Percentiles rank a stretch among this genome's conserved stretches.
Evolutionary conservation across 1,140 invertebrate species (phyloP).

Genomic region (Euura saliciscinereae): DNA sequence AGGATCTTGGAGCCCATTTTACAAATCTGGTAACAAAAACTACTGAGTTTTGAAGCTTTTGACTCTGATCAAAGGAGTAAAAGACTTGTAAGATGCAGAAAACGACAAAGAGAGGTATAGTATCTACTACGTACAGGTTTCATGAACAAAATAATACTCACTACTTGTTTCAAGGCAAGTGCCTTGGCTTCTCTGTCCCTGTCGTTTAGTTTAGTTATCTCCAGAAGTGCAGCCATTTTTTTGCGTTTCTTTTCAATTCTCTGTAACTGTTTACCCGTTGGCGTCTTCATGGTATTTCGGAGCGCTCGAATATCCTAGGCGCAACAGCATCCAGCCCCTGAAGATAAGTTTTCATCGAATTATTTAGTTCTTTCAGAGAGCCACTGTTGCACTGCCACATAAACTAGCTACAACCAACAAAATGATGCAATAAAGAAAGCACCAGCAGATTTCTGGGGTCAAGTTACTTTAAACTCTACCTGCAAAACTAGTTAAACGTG

Average conservation of each 20-base stretch:
- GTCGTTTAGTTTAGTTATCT: slow-evolving; percentile 68
- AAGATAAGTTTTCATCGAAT: too few relatives aligned
- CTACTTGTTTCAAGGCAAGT: slow-evolving; percentile 28
- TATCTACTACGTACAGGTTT: not conserved
- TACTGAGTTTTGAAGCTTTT: too few relatives aligned
- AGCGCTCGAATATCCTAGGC: not conserved
- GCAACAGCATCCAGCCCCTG: not conserved
- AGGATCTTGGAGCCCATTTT: too few relatives aligned
- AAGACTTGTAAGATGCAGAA: not conserved
- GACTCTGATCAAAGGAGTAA: not conserved
- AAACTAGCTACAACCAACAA: too few relatives aligned
- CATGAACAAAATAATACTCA: slow-evolving; percentile 13
- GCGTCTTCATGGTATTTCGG: slow-evolving; percentile 38
- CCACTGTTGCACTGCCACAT: not conserved
- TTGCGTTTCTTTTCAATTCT: slow-evolving; percentile 68
- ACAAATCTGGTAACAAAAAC: not conserved
- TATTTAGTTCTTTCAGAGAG: not conserved
- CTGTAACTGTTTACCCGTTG: slow-evolving; percentile 55
- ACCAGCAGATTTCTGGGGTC: too few relatives aligned
- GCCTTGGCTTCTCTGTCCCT: slow-evolving; percentile 52
- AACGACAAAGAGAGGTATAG: not conserved
- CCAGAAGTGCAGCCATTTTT: slow-evolving; percentile 67
- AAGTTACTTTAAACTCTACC: too few relatives aligned
- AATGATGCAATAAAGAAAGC: too few relatives aligned
- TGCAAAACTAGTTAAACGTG: not conserved